Conservation (phyloP, 2,797 vertebrate species). For the Coilia nasus region DNA sequence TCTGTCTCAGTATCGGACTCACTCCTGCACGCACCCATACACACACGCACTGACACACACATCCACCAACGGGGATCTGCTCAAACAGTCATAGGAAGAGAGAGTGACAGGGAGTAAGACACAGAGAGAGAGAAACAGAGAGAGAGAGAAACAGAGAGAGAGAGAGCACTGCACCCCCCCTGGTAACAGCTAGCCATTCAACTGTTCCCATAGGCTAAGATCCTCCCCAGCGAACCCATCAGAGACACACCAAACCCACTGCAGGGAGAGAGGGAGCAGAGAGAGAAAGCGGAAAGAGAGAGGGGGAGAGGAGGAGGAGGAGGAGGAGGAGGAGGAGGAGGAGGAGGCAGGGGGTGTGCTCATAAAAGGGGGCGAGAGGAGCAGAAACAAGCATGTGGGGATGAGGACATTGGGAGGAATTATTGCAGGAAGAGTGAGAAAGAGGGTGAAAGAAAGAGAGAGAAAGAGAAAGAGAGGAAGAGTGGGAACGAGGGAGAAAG, state of each 20-base stretch:
- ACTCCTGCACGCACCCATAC: too few relatives aligned
- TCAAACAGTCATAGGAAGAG: background rate
- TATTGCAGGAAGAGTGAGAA: background rate
- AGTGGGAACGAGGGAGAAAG: conserved; percentile 38
- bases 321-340: background rate
- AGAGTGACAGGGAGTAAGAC: background rate
- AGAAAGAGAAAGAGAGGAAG: conserved; percentile 31
- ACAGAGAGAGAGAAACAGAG: background rate
- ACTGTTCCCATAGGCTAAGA: conserved; percentile 67
- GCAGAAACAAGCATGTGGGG: conserved; percentile 3
- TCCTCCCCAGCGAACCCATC: conserved; percentile 67
- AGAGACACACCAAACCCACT: conserved; percentile 37
- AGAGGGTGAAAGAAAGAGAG: conserved; percentile 22
- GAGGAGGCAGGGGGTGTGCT: background rate
- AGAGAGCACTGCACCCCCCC: conserved; percentile 35
- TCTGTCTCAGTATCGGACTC: too few relatives aligned
- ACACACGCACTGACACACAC: background rate
- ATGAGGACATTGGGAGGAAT: background rate
- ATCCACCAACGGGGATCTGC: background rate
- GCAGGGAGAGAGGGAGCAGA: conserved; percentile 24
- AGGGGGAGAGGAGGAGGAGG: background rate
- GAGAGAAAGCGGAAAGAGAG: background rate
- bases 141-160: background rate
- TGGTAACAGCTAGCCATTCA: conserved; percentile 42
- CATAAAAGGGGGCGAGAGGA: conserved; percentile 33